Evolutionary conservation across 2,113 vertebrate species (phyloP).

Genomic region (Otis tarda): DNA sequence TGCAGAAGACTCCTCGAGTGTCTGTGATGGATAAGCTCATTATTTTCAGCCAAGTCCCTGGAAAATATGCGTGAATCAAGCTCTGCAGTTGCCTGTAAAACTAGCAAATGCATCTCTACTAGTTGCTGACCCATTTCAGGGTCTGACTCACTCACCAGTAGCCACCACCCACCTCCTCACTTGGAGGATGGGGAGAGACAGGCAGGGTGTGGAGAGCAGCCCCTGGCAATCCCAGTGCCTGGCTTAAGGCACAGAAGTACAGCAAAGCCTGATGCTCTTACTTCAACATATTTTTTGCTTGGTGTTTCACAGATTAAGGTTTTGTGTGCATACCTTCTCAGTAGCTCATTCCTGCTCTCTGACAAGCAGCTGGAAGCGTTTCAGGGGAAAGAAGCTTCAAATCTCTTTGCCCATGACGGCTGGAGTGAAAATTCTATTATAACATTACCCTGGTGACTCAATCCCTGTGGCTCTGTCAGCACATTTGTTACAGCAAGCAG

Average conservation of each 20-base stretch:
- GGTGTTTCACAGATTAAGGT: neutral
- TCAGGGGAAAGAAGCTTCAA: conserved; percentile 16
- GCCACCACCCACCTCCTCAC: too few relatives aligned
- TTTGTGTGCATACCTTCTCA: neutral
- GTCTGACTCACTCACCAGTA: neutral
- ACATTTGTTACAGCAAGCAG: conserved; percentile 28
- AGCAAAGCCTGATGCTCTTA: neutral
- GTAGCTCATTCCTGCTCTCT: neutral
- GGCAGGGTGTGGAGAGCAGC: neutral
- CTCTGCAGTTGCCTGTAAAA: neutral
- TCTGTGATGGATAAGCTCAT: neutral
- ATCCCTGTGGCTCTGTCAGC: conserved; percentile 40
- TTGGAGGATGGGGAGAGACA: neutral
- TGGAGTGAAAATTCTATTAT: conserved; percentile 40
- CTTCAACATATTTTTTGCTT: neutral
- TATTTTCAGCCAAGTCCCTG: neutral
- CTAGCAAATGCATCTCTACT: neutral
- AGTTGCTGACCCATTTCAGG: neutral
- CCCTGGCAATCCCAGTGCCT: neutral
- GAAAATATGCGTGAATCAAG: neutral
- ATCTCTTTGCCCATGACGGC: neutral
- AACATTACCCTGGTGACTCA: conserved; percentile 22
- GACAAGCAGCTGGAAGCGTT: conserved; percentile 16
- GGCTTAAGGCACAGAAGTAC: neutral
- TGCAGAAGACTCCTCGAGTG: neutral